These are phyloP conservation scores for Clavelina lepadiformis DNA, from an alignment of 23 tunicate species.

Conservation along the genomic window DNA sequence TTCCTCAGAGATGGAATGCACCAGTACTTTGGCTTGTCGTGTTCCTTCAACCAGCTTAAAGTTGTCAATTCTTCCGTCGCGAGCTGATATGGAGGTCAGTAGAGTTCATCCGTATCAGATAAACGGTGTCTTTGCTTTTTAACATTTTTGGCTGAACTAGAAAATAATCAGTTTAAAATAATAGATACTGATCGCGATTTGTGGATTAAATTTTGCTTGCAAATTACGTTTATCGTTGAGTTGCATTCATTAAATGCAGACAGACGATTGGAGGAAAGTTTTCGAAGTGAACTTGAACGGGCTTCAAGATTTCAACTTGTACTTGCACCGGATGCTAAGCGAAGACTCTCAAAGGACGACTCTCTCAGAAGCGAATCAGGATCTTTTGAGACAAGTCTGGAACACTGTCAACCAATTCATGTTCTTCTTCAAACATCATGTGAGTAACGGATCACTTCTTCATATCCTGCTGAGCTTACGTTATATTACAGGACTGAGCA, in stretches of 20 bases:
- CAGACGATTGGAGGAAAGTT: conserved; percentile 12
- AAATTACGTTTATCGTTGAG: too few relatives aligned
- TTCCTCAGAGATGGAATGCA: conserved; percentile 23
- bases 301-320: conserved; percentile 30
- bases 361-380: neutral
- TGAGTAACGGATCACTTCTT: too few relatives aligned
- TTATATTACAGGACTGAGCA: too few relatives aligned
- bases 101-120: too few relatives aligned
- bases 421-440: conserved; percentile 7
- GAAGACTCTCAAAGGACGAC: neutral
- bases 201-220: too few relatives aligned
- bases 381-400: conserved; percentile 6
- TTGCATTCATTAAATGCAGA: conserved; percentile 3
- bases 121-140: too few relatives aligned
- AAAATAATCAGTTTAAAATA: too few relatives aligned
- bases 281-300: conserved; percentile 25
- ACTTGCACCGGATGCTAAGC: conserved; percentile 13
- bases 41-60: conserved; percentile 6
- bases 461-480: too few relatives aligned
- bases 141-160: too few relatives aligned
- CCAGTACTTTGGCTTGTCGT: conserved; percentile 11
- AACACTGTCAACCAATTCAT: conserved; percentile 16
- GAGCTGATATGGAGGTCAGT: neutral
- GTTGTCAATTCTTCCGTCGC: conserved; percentile 8
- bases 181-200: too few relatives aligned